Percentiles rank a stretch among this genome's conserved stretches.
Conservation (phyloP, 2,113 vertebrate genomes). For the Neodontobutis hainanensis region DNA sequence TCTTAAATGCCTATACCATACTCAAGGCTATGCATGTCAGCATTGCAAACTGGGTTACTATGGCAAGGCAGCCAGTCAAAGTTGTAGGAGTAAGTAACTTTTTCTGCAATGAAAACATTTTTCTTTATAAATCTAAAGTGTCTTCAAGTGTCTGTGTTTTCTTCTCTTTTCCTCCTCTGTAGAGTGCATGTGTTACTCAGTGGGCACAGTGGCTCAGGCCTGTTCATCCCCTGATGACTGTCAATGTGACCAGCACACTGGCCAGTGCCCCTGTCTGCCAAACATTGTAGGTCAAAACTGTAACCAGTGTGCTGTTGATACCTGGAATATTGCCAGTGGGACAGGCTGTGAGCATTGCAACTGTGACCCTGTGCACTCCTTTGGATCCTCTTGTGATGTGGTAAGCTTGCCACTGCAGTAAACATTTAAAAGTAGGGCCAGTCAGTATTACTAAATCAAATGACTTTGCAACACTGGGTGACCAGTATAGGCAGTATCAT, state of each 20-base stretch:
- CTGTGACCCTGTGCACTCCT: slow-evolving; percentile 83
- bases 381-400: slow-evolving; percentile 83
- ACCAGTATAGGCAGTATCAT: too few species aligned
- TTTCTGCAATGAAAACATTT: neutral
- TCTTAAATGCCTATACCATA: slow-evolving; percentile 89
- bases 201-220: slow-evolving; percentile 79
- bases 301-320: slow-evolving; percentile 86
- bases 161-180: neutral
- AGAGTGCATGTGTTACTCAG: slow-evolving; percentile 87
- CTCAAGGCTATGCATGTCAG: slow-evolving; percentile 86
- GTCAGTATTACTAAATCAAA: too few species aligned
- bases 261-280: slow-evolving; percentile 88
- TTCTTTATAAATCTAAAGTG: neutral
- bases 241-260: slow-evolving; percentile 81
- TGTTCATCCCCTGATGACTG: slow-evolving; percentile 80
- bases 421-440: neutral
- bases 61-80: slow-evolving; percentile 85
- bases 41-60: slow-evolving; percentile 88
- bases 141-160: neutral
- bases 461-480: too few species aligned
- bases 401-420: slow-evolving; percentile 67
- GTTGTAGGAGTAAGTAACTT: slow-evolving; percentile 89
- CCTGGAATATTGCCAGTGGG: slow-evolving; percentile 87
- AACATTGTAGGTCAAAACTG: slow-evolving; percentile 89
- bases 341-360: slow-evolving; percentile 83